phyloP scores from a whole-genome alignment of 1,140 invertebrate genomes.

The Drosophila sulfurigaster region DNA sequence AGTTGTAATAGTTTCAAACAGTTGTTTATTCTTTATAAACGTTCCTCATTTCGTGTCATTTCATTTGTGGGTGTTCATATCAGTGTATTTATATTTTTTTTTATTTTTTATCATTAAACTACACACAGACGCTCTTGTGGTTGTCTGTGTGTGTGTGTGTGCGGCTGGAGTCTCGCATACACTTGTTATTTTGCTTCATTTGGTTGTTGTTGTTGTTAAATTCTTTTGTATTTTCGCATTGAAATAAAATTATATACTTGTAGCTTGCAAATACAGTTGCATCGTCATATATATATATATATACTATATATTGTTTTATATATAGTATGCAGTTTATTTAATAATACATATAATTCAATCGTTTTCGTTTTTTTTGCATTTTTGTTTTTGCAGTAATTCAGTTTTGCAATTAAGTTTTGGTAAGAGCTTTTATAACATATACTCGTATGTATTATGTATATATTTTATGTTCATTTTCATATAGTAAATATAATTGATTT shows the following conservation, averaged over 20 bases:
- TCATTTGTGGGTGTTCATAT: slow-evolving; percentile 53
- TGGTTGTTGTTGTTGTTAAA: slow-evolving; percentile 39
- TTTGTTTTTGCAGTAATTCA: slow-evolving; percentile 45
- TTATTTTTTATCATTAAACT: slow-evolving; percentile 26
- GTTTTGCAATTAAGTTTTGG: slow-evolving; percentile 50
- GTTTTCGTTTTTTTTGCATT: slow-evolving; percentile 33
- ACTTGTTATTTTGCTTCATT: slow-evolving; percentile 23
- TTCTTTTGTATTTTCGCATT: slow-evolving; percentile 44
- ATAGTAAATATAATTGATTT: slow-evolving; percentile 82
- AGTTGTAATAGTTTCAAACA: slow-evolving; percentile 73
- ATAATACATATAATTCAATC: slow-evolving; percentile 65
- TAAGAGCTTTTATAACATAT: slow-evolving; percentile 80
- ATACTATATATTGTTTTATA: slow-evolving; percentile 49
- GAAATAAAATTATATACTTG: slow-evolving; percentile 74
- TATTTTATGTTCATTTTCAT: slow-evolving; percentile 59
- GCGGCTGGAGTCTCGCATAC: slow-evolving; percentile 28
- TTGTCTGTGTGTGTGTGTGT: slow-evolving; percentile 16
- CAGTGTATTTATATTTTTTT: slow-evolving; percentile 46
- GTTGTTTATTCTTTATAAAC: slow-evolving; percentile 82
- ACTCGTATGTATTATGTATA: slow-evolving; percentile 48
- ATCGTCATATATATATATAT: slow-evolving; percentile 52
- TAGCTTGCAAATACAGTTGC: slow-evolving; percentile 72
- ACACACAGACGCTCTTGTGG: slow-evolving; percentile 49
- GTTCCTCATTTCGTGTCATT: slow-evolving; percentile 72
- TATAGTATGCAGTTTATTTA: slow-evolving; percentile 68